Evolutionary conservation across 2,888 invertebrate species (phyloP), one percentile per base, ranked within the genome.

Genomic region (Litoditis marina): DNA sequence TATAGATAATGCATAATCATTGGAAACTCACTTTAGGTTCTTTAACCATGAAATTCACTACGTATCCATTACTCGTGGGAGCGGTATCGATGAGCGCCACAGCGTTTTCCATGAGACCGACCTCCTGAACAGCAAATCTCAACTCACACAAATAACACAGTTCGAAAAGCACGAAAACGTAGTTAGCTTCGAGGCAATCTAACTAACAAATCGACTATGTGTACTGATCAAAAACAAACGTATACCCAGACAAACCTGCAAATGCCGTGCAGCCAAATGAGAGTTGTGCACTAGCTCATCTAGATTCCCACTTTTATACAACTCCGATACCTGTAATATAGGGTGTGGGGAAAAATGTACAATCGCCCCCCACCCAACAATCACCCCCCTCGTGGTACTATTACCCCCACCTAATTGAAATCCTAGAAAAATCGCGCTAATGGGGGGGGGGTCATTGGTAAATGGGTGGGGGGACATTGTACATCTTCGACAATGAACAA

Each of bases 71-170:
- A 19, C 52, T 64, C 3, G 67, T 63, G 87, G 92, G 91, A 58
- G 91, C 91, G 5, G 92, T 90, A 84, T 96, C 95, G 68, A 96
- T 91, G 69, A 88, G 88, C 22, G 94, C 89, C 2, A 88, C 89
- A 56, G 94, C 89, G 78, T 90, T 89, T 65, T 90, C 90, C 84
- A 95, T 95, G 81, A 94, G 91, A 5, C 93, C 94, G 75, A 82
- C 78, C 60, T 82, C 77, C 74, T 81, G 28, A 63, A 74, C 49
- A 27, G 34, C 19, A 3, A 30, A n/a, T n/a, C n/a, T n/a, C n/a
- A n/a, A 19, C 11, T 11, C 49, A 11, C 19, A 11, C 8, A 19
- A 27, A 52, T 16, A 1, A 1, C 1, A 30, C 19, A 30, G 1
- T 52, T 27, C 31, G 1, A n/a, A n/a, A n/a, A n/a, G n/a, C n/a